Evolutionary conservation across 2,888 invertebrate genomes (phyloP), one percentile per base, ranked within the genome.

Genomic region (Lordiphosa andalusiaca): DNA sequence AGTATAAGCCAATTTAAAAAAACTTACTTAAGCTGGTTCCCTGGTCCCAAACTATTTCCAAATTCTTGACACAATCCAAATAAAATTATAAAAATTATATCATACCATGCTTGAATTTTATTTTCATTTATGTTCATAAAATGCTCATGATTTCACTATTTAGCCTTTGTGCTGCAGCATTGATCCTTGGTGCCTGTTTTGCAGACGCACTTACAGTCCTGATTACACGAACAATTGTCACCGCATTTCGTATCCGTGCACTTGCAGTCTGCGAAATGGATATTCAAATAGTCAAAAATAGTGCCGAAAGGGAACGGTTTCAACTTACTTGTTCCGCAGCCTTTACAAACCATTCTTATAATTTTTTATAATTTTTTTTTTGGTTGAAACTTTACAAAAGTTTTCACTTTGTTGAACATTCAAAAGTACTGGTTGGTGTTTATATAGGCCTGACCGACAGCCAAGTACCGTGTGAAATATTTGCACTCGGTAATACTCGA

Each of bases 131-230:
- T 3, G 25, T 6, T 5, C 7, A 9, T 41, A 10, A n/a, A 1
- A 5, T 1, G 4, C 33, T 61, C 13, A 6, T 39, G n/a, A 0
- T 0, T 9, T 0, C 4, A 0, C 53, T 47, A 51, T 38, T 68
- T 63, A 46, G 64, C 54, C 47, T 72, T 83, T 35, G 63, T 59
- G 60, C 60, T 62, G 67, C 76, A 85, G 30, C 86, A 84, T 67
- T 83, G 55, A 4, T 78, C 80, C 70, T 80, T 84, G 59, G 70
- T 61, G 42, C 83, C 82, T 3, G 64, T 63, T 30, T 84, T 85
- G 59, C 84, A 84, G 33, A 68, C 75, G 42, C 86, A 85, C 2
- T 73, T 72, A 54, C 85, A 85, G 13, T 83, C 72, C 57, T 68
- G 41, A n/a, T 40, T 69, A 52, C 86, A 85, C 30, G 66, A 57